Evolutionary conservation across 2,888 invertebrate genomes (phyloP), one percentile per base, ranked within the genome.

Genomic region (Spisula solida): DNA sequence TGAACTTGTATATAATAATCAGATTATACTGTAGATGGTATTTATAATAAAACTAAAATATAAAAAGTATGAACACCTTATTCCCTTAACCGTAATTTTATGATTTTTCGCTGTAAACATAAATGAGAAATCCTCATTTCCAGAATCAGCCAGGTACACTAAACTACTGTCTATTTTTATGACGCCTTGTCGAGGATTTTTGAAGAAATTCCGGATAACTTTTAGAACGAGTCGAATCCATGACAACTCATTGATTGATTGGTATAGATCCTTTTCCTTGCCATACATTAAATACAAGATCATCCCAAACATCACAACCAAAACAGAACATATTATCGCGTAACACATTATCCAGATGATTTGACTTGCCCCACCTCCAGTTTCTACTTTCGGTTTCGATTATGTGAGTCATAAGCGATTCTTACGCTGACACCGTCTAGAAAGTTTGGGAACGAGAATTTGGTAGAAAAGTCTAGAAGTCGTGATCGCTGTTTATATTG

Each of bases 71-170:
- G 8, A n/a, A 0, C 84, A 91, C 91, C 87, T 88, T 47, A 91
- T 34, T 56, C 70, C 81, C 2, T 83, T 78, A 29, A 89, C 84
- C 4, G 48, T 66, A 16, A 88, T 81, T 41, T 47, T 86, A 47
- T 91, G 89, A 70, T 91, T 91, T 16, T 78, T 81, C 6, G 89
- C 85, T 14, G 86, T 81, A 25, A 91, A 84, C 8, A 66, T 80
- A 55, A 91, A 20, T 12, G 88, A 29, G 41, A 34, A 90, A 25
- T 82, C 75, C 6, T 29, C 51, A 78, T 85, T 78, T 25, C 82
- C 78, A 25, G 83, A 83, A 20, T 86, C 89, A 0, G 89, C 91
- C 0, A 81, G 25, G 47, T 91, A 91, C 2, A 89, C 88, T 29
- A 91, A 60, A 20, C 81, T 70, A 34, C 84, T 88, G 12, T 78